A percentile compares a stretch with the other conserved stretches of the same genome.
phyloP scores from a whole-genome alignment of 2,888 invertebrate species.

The Cheilosia impressa region DNA sequence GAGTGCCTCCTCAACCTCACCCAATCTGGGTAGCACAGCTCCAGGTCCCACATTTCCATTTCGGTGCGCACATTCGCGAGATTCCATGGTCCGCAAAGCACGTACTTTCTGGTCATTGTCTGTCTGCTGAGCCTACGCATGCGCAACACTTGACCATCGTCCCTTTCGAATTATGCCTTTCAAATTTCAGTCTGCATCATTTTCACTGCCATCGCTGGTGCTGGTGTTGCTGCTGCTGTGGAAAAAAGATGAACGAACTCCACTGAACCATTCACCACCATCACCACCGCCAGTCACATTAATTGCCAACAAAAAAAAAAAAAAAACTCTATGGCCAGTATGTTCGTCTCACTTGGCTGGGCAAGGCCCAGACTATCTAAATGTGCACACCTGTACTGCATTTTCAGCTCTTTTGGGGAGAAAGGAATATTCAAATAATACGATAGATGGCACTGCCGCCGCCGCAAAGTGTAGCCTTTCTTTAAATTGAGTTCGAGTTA shows the following conservation, averaged over 20 bases:
- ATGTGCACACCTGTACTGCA: conserved; percentile 53
- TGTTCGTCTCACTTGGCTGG: conserved; percentile 54
- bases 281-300: conserved; percentile 30
- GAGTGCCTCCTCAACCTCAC: not conserved
- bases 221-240: not conserved
- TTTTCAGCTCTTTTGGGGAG: conserved; percentile 21
- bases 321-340: not conserved
- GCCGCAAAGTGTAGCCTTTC: not conserved
- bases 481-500: conserved; percentile 45
- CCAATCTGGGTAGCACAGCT: not conserved
- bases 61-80: conserved; percentile 26
- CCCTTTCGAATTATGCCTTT: conserved; percentile 56
- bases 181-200: conserved; percentile 24
- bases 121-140: conserved; percentile 23
- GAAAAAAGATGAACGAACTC: conserved; percentile 61
- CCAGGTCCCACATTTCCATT: not conserved
- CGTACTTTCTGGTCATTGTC: conserved; percentile 32
- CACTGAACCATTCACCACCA: conserved; percentile 35
- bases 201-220: conserved; percentile 53
- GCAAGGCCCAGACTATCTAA: conserved; percentile 34
- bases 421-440: conserved; percentile 39
- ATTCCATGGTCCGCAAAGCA: conserved; percentile 38
- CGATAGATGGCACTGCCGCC: not conserved
- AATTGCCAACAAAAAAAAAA: conserved; percentile 54
- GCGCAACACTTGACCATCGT: conserved; percentile 39